These are phyloP conservation scores for Dendronephthya gigantea DNA, from an alignment of 64 coral and sea anemone species.

Conservation along the genomic window DNA sequence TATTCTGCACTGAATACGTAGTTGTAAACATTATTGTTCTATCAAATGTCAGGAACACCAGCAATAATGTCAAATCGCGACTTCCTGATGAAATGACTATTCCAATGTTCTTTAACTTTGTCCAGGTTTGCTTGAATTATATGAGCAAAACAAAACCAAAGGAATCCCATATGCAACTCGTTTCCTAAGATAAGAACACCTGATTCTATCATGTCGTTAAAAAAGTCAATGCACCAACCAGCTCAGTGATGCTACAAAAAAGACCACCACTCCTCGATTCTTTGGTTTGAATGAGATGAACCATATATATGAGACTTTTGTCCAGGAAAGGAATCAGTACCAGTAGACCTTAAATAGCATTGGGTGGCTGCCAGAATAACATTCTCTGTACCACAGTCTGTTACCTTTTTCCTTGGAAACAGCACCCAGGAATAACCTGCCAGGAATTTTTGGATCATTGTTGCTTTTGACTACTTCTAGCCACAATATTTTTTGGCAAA, in stretches of 20 bases:
- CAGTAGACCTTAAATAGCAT: conserved; percentile 5
- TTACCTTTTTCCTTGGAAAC: background rate
- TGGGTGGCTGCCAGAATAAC: background rate
- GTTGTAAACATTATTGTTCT: too few species aligned
- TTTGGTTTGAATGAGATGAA: background rate
- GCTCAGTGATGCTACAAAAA: background rate
- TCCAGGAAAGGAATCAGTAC: background rate
- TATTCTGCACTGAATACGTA: too few species aligned
- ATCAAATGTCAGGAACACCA: conserved; percentile 9
- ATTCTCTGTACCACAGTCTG: conserved; percentile 8
- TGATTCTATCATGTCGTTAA: conserved; percentile 1
- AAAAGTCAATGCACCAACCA: background rate
- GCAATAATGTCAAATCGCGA: background rate
- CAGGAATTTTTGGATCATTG: background rate
- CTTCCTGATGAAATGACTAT: background rate
- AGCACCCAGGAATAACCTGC: background rate
- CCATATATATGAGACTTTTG: background rate
- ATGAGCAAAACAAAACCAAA: conserved; percentile 12
- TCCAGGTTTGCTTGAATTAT: background rate
- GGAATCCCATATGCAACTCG: background rate
- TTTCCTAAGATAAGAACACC: background rate
- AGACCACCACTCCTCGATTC: background rate
- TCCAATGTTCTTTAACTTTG: conserved; percentile 8
- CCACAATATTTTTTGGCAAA: conserved; percentile 2
- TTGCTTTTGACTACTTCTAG: background rate